phyloP scores from a whole-genome alignment of 2,888 invertebrate genomes.

The Seira sanloemensis region DNA sequence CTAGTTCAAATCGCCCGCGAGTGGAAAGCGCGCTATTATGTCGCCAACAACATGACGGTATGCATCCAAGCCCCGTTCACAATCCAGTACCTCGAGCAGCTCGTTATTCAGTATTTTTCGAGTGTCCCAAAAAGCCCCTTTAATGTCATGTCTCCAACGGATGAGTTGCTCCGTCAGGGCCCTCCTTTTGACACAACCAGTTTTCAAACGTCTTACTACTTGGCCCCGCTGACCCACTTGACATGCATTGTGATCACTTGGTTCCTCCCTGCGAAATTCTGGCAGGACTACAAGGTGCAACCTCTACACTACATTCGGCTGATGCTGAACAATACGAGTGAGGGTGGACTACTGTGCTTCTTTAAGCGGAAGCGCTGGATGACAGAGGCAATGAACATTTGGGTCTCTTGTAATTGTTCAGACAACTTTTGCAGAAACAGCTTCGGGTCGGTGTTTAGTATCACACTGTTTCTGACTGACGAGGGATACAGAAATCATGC shows the following conservation, averaged over 20 bases:
- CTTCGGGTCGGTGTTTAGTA: conserved; percentile 9
- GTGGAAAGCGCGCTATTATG: conserved; percentile 20
- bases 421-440: background rate
- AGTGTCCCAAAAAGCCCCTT: background rate
- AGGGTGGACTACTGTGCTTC: background rate
- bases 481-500: background rate
- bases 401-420: background rate
- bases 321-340: background rate
- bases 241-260: conserved; percentile 19
- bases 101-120: conserved; percentile 9
- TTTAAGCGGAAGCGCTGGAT: conserved; percentile 1
- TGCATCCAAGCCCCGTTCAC: conserved; percentile 40
- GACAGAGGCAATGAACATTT: background rate
- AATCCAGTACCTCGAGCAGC: background rate
- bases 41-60: conserved; percentile 24
- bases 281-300: conserved; percentile 28
- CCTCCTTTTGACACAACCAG: background rate
- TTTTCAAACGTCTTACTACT: background rate
- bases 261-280: conserved; percentile 11
- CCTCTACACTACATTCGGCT: conserved; percentile 17
- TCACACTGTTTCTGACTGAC: conserved; percentile 23
- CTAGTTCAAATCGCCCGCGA: background rate
- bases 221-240: background rate
- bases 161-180: background rate
- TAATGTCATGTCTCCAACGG: background rate